Evolutionary conservation across 1,140 invertebrate species (phyloP).

Genomic region (Leptopilina clavipes): DNA sequence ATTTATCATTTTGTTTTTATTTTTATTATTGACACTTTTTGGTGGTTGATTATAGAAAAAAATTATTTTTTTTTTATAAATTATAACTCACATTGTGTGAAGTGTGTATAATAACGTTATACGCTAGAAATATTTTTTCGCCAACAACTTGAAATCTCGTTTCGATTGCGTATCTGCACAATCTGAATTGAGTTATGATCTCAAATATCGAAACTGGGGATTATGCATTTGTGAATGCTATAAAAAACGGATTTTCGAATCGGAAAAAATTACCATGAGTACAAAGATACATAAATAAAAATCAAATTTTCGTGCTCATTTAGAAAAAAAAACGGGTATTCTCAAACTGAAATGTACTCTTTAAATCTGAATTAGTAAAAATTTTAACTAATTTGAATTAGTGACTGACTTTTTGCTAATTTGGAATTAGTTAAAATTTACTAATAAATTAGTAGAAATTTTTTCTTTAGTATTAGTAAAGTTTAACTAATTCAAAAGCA

Average conservation of each 20-base stretch:
- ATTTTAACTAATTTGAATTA: too few species aligned
- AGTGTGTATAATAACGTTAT: background rate
- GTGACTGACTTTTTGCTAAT: too few species aligned
- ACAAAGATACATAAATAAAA: background rate
- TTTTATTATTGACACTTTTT: too few species aligned
- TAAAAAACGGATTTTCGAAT: conserved; percentile 20
- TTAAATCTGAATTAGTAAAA: too few species aligned
- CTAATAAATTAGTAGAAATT: too few species aligned
- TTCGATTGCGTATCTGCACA: conserved; percentile 29
- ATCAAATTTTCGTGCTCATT: conserved; percentile 8
- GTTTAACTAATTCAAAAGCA: too few species aligned
- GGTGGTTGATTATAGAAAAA: background rate
- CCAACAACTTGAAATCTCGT: conserved; percentile 21
- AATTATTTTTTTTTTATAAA: background rate
- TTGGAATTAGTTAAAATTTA: too few species aligned
- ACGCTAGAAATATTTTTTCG: background rate
- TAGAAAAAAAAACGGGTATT: too few species aligned
- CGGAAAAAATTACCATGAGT: background rate
- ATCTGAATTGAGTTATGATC: conserved; percentile 28
- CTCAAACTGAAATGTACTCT: too few species aligned
- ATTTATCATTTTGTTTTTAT: too few species aligned
- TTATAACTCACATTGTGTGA: background rate
- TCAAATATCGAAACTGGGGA: conserved; percentile 15
- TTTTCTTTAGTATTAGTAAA: too few species aligned
- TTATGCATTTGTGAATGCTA: conserved; percentile 1